These are phyloP conservation scores for Saguinus midas DNA, from an alignment of 2,113 vertebrate genomes.

Conservation along the genomic window DNA sequence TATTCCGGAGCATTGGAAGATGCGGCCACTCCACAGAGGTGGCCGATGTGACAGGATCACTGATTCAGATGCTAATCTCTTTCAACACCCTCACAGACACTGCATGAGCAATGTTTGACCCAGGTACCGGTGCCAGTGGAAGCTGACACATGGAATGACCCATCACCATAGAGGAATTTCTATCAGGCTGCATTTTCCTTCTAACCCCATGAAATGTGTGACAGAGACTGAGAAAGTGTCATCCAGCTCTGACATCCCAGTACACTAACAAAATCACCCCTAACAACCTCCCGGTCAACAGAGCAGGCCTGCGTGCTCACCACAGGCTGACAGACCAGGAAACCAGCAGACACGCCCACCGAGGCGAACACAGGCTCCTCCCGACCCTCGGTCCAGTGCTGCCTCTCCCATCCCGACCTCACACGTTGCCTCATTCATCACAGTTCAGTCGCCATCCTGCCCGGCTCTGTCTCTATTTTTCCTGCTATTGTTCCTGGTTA, in stretches of 20 bases:
- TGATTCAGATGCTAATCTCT: background rate
- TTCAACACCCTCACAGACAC: too few species aligned
- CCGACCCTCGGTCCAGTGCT: rapidly evolving
- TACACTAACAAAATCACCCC: rapidly evolving
- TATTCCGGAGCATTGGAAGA: too few species aligned
- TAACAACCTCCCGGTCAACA: rapidly evolving
- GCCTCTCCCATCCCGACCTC: rapidly evolving
- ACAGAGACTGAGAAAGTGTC: rapidly evolving
- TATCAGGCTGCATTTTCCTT: too few species aligned
- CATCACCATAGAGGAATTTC: too few species aligned
- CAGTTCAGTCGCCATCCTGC: background rate
- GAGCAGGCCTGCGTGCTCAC: background rate
- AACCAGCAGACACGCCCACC: too few species aligned
- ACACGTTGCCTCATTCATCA: background rate
- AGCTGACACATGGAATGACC: too few species aligned
- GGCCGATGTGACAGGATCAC: rapidly evolving
- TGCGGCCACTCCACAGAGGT: background rate
- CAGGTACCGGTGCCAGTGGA: too few species aligned
- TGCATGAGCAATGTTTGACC: background rate
- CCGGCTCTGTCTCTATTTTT: background rate
- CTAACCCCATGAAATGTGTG: too few species aligned
- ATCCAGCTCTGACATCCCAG: rapidly evolving
- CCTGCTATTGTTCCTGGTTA: background rate
- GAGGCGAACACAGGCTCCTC: too few species aligned
- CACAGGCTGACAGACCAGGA: too few species aligned